Evolutionary conservation across 2,797 vertebrate species (phyloP).

Genomic region (Coregonus sp.): DNA sequence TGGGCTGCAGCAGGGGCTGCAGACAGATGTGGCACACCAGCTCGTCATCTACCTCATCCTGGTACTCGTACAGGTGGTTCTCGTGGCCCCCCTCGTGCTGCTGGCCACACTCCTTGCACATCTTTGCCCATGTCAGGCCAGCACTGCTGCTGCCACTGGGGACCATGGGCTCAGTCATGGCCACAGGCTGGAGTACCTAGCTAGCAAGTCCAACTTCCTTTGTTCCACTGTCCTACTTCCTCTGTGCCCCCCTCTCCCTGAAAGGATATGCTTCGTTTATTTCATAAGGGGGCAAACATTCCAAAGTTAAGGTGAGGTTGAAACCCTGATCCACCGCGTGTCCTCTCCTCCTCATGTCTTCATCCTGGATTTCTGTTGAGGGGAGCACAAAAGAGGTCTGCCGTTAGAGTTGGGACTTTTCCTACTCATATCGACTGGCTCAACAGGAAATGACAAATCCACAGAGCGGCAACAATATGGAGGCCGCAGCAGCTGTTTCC

Average conservation of each 20-base stretch:
- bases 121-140: conserved; percentile 71
- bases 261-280: conserved; percentile 11
- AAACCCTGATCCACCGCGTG: conserved; percentile 30
- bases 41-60: conserved; percentile 91
- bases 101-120: conserved; percentile 90
- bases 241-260: conserved; percentile 38
- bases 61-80: conserved; percentile 90
- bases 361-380: conserved; percentile 69
- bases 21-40: conserved; percentile 92
- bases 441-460: conserved; percentile 80
- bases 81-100: conserved; percentile 79
- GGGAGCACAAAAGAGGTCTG: conserved; percentile 56
- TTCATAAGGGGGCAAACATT: conserved; percentile 25
- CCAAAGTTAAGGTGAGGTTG: conserved; percentile 5
- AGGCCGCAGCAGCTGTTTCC: conserved; percentile 76
- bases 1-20: conserved; percentile 87
- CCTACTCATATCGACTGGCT: conserved; percentile 52
- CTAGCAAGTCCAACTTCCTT: conserved; percentile 33
- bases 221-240: neutral
- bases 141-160: conserved; percentile 25
- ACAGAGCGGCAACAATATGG: conserved; percentile 71
- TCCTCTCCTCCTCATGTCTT: conserved; percentile 54
- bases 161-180: conserved; percentile 70
- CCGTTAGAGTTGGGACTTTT: conserved; percentile 45
- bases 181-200: conserved; percentile 41